Percentiles rank a stretch among this genome's conserved stretches.
phyloP scores from a whole-genome alignment of 2,888 invertebrate species.

The Tipula unca region DNA sequence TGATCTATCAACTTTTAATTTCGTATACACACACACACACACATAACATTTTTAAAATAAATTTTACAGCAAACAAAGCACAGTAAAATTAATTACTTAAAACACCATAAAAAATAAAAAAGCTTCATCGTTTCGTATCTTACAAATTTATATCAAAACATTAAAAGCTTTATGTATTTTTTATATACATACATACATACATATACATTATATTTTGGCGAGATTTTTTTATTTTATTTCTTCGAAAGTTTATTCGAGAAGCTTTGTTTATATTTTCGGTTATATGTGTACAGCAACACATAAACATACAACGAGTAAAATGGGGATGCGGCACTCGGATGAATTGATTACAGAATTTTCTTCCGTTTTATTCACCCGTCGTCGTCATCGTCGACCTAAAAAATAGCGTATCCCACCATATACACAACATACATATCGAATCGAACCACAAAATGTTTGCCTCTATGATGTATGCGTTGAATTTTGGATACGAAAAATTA shows the following conservation, averaged over 20 bases:
- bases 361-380: not conserved
- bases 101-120: not conserved
- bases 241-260: not conserved
- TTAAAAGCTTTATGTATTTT: not conserved
- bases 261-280: not conserved
- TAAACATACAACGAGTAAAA: not conserved
- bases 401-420: not conserved
- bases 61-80: not conserved
- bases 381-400: not conserved
- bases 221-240: not conserved
- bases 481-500: not conserved
- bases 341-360: not conserved
- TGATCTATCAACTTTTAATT: not conserved
- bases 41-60: not conserved
- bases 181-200: not conserved
- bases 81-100: not conserved
- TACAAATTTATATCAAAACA: not conserved
- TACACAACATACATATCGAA: not conserved
- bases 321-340: not conserved
- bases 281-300: not conserved
- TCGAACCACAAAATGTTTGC: not conserved
- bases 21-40: not conserved
- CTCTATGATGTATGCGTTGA: not conserved
- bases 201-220: not conserved
- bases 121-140: not conserved